A percentile compares a stretch with the other conserved stretches of the same genome.
Conservation (phyloP, 1,140 invertebrate species). For the Drosophila asahinai region DNA sequence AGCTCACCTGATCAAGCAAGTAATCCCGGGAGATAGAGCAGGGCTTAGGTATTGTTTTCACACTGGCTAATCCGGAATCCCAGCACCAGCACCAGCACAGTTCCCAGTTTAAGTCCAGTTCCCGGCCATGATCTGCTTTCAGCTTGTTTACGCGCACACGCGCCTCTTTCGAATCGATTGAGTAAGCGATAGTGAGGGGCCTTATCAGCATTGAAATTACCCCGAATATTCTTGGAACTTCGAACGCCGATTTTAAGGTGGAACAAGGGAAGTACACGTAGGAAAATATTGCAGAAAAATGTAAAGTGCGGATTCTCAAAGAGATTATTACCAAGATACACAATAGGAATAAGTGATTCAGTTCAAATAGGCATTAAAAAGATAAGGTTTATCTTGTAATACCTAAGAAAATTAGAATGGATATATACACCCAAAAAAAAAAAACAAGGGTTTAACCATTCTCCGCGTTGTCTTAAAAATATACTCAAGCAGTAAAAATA, state of each 20-base stretch:
- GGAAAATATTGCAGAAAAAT: conserved; percentile 9
- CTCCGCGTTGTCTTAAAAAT: too few relatives aligned
- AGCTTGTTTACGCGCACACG: conserved; percentile 44
- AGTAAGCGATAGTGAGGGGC: conserved; percentile 16
- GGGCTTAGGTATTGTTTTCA: conserved; percentile 12
- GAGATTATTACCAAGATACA: neutral
- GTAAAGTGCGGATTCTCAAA: neutral
- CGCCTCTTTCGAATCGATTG: conserved; percentile 42
- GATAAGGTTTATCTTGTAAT: neutral
- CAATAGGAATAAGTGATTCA: neutral
- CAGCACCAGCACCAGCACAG: conserved; percentile 1
- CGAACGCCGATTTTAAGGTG: conserved; percentile 33
- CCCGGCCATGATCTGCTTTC: conserved; percentile 36
- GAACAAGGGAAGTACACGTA: conserved; percentile 8
- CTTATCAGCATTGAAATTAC: conserved; percentile 32
- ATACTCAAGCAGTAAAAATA: too few relatives aligned
- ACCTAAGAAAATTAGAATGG: too few relatives aligned
- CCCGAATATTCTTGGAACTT: conserved; percentile 33
- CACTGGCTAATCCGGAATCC: conserved; percentile 22
- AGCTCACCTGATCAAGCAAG: conserved; percentile 30
- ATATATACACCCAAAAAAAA: too few relatives aligned
- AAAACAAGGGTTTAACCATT: too few relatives aligned
- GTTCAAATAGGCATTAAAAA: neutral
- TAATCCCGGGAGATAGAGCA: conserved; percentile 9
- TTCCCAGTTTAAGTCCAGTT: conserved; percentile 5